Conservation (phyloP, 2,113 vertebrate genomes). For the Hippocampus guttulatus region DNA sequence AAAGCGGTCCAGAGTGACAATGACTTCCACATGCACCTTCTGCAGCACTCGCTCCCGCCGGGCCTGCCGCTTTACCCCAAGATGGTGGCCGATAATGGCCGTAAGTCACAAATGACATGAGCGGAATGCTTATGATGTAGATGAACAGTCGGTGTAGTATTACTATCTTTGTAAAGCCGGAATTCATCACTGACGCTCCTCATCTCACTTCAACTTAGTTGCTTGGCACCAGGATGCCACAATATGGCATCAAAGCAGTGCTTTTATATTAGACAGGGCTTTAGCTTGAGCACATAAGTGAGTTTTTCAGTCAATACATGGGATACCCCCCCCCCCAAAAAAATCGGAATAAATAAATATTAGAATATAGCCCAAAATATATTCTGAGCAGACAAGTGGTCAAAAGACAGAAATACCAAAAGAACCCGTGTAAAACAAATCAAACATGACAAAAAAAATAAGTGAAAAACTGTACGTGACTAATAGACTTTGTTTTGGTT, state of each 20-base stretch:
- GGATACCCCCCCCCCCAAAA: no score
- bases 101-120: slow-evolving; percentile 5
- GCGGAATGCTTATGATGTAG: not conserved
- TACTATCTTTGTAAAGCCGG: no score
- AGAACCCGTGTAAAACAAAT: not conserved
- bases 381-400: no score
- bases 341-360: not conserved
- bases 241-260: no score
- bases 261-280: no score
- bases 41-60: slow-evolving; percentile 73
- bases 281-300: no score
- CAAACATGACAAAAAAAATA: not conserved
- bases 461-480: not conserved
- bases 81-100: slow-evolving; percentile 53
- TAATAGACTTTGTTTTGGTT: not conserved
- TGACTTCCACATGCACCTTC: slow-evolving; percentile 75
- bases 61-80: slow-evolving; percentile 73
- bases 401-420: not conserved
- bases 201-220: no score
- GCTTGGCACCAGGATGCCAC: no score
- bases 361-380: not conserved
- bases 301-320: no score
- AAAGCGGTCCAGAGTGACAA: slow-evolving; percentile 73
- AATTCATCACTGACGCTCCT: no score
- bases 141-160: not conserved